Evolutionary conservation across 2,888 invertebrate genomes (phyloP), one percentile per base, ranked within the genome.

Genomic region (Imbricaverruca yamaguchii): DNA sequence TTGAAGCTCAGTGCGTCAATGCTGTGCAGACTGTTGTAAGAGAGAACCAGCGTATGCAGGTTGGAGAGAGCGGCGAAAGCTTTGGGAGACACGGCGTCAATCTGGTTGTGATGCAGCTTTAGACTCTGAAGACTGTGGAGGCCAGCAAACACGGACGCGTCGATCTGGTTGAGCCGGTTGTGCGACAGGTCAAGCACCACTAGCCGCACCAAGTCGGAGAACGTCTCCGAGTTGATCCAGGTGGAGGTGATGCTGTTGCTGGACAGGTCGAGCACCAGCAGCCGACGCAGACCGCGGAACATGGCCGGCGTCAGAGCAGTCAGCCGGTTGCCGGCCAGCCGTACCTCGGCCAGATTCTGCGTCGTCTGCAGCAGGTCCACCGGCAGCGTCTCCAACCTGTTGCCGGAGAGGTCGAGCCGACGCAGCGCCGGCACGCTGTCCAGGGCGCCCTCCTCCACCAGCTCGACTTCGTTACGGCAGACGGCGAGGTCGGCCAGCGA

Each of bases 111-210:
- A 77, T 93, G 92, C 84, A 96, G 81, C 69, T 81, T 79, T n/a
- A 84, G 82, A 23, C 82, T 83, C 88, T 94, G 94, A 82, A 96
- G 88, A 25, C 94, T 94, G 86, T 95, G 95, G 83, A 96, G 89
- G 85, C 95, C 94, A 85, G 92, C 91, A 87, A 96, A 96, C 84
- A 94, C 92, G 84, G 93, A 92, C 25, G 94, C 92, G 85, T 95
- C 93, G 80, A 96, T 88, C 86, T 92, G 91, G 0, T 93, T 94
- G 65, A 96, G 87, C n/a, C 92, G 91, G 86, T 96, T 96, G 87
- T 91, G 89, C 0, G 92, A 92, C 84, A 94, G 88, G 87, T 94
- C 93, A 82, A 94, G 89, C 82, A 93, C 91, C 82, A 93, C 91
- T 63, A 94, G 89, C 77, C 93, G 90, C 11, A 92, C 91, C 80